Evolutionary conservation across 1,140 invertebrate species (phyloP), one percentile per base, ranked within the genome.

Genomic region (Chrysomallon squamiferum): DNA sequence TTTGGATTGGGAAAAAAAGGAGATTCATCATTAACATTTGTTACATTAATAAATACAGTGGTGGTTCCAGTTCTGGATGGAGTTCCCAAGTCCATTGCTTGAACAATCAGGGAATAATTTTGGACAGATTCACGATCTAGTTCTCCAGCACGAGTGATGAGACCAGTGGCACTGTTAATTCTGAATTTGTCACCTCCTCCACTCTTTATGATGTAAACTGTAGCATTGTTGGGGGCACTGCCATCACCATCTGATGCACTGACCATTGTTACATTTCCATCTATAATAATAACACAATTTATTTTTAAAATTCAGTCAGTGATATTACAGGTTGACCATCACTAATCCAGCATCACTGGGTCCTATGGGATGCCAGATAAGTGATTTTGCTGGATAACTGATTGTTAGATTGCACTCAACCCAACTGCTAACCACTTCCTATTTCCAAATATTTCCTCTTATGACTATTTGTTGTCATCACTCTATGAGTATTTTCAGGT

Each of bases 171-270:
- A 30, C 50, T 43, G 59, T 62, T 45, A 32, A 67, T 62, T n/a
- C 27, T 33, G 50, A 67, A 67, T 30, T 56, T 52, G 20, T 62
- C 65, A 20, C 30, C 49, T 15, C 59, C 65, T 9, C 65, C 65
- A 22, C 52, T 30, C n/a, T 67, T 54, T 22, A 67, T 62, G 27
- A 60, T 41, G 65, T 67, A 67, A 22, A 61, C 41, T 20, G 62
- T 43, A 6, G 43, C 18, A 27, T 67, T 67, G 38, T 62, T 67
- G 6, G 65, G 65, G n/a, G 65, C 35, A 30, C 50, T 67, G 15
- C 59, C 60, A 54, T 67, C 65, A 5, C 4, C 38, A 50, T 67
- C 65, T 15, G 20, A 25, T 5, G 65, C 65, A 15, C 18, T 57
- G 4, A 67, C 65, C n/a, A 35, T 66, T 15, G 45, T 43, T 0